phyloP scores from a whole-genome alignment of 92 coral and sea anemone species.

The Ricordea florida region DNA sequence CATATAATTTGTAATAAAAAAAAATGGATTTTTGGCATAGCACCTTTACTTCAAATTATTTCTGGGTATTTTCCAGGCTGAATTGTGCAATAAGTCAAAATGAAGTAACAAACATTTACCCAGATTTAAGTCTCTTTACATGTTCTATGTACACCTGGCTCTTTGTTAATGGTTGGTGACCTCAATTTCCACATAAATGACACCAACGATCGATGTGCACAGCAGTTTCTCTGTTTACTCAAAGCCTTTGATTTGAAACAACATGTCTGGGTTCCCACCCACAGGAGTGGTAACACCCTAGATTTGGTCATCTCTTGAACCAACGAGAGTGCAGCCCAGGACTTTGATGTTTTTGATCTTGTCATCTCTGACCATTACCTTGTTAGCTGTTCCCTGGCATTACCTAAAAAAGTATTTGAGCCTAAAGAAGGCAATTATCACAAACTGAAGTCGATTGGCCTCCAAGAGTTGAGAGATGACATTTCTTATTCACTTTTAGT shows the following conservation, averaged over 20 bases:
- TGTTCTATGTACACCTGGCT: too few species aligned
- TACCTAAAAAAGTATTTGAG: slow-evolving; percentile 30
- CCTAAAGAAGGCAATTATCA: slow-evolving; percentile 26
- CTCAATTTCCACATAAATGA: slow-evolving; percentile 18
- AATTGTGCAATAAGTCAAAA: too few species aligned
- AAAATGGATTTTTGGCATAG: too few species aligned
- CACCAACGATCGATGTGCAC: slow-evolving; percentile 14
- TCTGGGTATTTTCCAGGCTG: too few species aligned
- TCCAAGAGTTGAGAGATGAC: slow-evolving; percentile 22
- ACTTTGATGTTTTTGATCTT: slow-evolving; percentile 41
- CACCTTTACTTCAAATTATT: too few species aligned
- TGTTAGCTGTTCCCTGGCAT: slow-evolving; percentile 31
- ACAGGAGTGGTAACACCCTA: slow-evolving; percentile 36
- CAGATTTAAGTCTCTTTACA: too few species aligned
- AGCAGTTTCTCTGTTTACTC: slow-evolving; percentile 21
- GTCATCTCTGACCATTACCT: slow-evolving; percentile 44
- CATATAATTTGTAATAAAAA: too few species aligned
- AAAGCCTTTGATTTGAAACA: slow-evolving; percentile 44
- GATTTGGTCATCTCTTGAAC: slow-evolving; percentile 57
- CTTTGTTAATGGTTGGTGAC: slow-evolving; percentile 26
- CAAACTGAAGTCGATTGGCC: slow-evolving; percentile 40
- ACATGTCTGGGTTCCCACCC: slow-evolving; percentile 50
- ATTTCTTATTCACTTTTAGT: slow-evolving; percentile 12
- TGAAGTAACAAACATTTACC: too few species aligned
- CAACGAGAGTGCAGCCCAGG: slow-evolving; percentile 23